Conservation (phyloP, 2,113 vertebrate genomes). For the Amphiprion percula region DNA sequence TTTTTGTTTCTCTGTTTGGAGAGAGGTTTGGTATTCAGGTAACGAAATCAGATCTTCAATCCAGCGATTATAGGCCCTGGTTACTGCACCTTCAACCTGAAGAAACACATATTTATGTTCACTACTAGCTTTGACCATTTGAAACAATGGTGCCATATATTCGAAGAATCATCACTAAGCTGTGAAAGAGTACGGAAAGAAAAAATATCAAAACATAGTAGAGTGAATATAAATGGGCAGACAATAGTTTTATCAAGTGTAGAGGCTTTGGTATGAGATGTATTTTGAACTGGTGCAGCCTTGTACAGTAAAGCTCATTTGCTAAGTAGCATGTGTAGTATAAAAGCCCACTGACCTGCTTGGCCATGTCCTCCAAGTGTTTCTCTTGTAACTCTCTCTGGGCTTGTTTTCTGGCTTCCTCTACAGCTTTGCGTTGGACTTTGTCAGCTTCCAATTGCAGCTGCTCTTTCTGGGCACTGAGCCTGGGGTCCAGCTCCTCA, state of each 20-base stretch:
- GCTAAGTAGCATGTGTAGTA: not conserved
- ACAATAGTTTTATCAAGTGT: not conserved
- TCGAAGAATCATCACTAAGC: not conserved
- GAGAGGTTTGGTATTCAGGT: conserved; percentile 87
- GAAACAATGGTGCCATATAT: not conserved
- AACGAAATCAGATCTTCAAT: conserved; percentile 89
- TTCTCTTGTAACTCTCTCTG: conserved; percentile 85
- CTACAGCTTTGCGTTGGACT: conserved; percentile 74
- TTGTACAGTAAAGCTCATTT: too few relatives aligned
- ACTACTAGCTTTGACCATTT: not conserved
- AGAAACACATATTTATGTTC: conserved; percentile 8
- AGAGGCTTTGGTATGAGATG: not conserved
- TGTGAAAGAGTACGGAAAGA: not conserved
- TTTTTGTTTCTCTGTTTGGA: conserved; percentile 86
- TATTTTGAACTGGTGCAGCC: not conserved
- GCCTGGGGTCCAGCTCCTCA: conserved; percentile 76
- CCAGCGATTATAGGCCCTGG: conserved; percentile 88
- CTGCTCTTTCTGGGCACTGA: conserved; percentile 76
- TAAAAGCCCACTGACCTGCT: conserved; percentile 83
- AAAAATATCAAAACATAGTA: not conserved
- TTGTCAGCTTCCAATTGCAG: conserved; percentile 80
- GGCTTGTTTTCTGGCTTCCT: conserved; percentile 78
- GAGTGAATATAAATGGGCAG: not conserved
- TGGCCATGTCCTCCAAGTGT: conserved; percentile 84
- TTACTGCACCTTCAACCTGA: conserved; percentile 91